These are phyloP conservation scores for Salvelinus sp. DNA, from an alignment of 2,113 vertebrate species.

Conservation along the genomic window DNA sequence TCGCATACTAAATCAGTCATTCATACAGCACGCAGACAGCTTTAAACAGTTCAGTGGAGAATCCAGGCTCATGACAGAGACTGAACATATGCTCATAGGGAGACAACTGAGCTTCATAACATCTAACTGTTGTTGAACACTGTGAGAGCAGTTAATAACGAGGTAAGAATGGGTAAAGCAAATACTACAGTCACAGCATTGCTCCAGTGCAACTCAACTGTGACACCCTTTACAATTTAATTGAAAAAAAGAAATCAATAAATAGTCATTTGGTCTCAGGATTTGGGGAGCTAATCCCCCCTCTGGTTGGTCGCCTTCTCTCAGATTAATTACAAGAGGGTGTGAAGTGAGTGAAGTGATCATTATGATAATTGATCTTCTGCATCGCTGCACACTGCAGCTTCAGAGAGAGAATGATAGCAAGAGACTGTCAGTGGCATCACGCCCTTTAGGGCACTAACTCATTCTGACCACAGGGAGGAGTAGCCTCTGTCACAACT, in stretches of 20 bases:
- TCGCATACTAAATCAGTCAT: background rate
- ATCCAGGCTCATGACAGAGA: background rate
- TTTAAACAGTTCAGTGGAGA: background rate
- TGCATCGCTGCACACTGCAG: background rate
- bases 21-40: background rate
- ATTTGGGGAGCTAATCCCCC: background rate
- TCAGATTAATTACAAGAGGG: conserved; percentile 1
- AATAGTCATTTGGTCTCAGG: background rate
- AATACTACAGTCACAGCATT: background rate
- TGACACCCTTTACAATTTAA: conserved; percentile 9
- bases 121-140: background rate
- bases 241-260: conserved; percentile 18
- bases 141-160: background rate
- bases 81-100: background rate
- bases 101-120: background rate
- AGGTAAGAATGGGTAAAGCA: background rate
- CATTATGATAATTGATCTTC: conserved; percentile 11
- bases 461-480: conserved; percentile 22
- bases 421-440: background rate
- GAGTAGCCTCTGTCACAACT: conserved; percentile 12
- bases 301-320: background rate
- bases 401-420: background rate
- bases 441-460: conserved; percentile 4
- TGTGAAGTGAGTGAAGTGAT: background rate
- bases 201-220: conserved; percentile 1